phyloP scores from a whole-genome alignment of 2,888 invertebrate genomes.

The Antheraea assamensis region DNA sequence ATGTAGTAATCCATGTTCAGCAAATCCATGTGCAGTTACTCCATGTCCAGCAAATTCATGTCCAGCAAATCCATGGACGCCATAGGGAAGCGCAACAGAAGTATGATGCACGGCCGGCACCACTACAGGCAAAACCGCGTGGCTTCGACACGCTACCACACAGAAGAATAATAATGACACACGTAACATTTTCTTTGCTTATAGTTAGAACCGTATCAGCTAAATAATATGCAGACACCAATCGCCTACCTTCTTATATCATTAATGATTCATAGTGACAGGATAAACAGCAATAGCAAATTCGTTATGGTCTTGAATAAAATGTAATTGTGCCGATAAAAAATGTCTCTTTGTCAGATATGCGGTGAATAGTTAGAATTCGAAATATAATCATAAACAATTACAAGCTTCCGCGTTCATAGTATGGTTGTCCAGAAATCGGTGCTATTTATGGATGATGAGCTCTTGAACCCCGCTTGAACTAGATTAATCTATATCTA shows the following conservation, averaged over 20 bases:
- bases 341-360: conserved; percentile 46
- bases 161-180: conserved; percentile 48
- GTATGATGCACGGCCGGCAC: conserved; percentile 48
- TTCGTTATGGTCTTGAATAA: conserved; percentile 59
- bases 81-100: conserved; percentile 48
- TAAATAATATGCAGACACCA: conserved; percentile 47
- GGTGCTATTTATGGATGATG: neutral
- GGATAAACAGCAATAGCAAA: conserved; percentile 59
- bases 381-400: neutral
- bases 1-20: conserved; percentile 41
- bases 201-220: conserved; percentile 32
- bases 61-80: conserved; percentile 34
- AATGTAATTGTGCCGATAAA: conserved; percentile 50
- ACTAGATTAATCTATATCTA: neutral
- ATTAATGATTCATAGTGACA: conserved; percentile 62
- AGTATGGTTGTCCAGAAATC: neutral
- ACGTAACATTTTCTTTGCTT: conserved; percentile 54
- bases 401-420: neutral
- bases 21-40: conserved; percentile 34
- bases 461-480: neutral
- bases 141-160: conserved; percentile 52
- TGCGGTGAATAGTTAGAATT: conserved; percentile 34
- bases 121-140: conserved; percentile 54
- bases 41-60: conserved; percentile 35
- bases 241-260: conserved; percentile 62